These are phyloP conservation scores for Eulemur macaco DNA, from an alignment of 2,113 vertebrate species.

Conservation along the genomic window DNA sequence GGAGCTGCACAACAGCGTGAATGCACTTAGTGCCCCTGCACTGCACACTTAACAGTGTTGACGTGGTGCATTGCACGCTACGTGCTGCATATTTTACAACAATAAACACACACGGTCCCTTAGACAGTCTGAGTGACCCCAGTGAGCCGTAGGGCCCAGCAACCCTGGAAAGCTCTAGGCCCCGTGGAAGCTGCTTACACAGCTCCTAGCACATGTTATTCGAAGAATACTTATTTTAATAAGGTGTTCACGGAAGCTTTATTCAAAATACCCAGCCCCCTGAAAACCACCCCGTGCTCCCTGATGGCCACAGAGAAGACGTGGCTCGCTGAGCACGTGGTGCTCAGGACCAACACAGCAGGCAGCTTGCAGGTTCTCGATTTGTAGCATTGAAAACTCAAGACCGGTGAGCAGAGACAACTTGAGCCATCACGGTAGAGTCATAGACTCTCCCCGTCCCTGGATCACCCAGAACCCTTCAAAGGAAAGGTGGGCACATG, in stretches of 20 bases:
- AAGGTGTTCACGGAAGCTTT: not conserved
- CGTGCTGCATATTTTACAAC: too few species aligned
- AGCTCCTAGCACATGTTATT: not conserved
- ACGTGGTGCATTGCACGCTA: not conserved
- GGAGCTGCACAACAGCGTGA: not conserved
- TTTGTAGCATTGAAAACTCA: accelerated
- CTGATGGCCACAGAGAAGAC: not conserved
- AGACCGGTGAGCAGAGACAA: not conserved
- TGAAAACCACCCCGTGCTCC: not conserved
- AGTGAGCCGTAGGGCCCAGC: not conserved
- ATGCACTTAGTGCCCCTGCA: not conserved
- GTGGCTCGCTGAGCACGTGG: accelerated
- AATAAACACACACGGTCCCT: too few species aligned
- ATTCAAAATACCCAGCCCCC: not conserved
- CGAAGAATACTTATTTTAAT: too few species aligned
- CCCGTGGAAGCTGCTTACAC: not conserved
- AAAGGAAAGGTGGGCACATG: not conserved
- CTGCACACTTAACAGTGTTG: not conserved
- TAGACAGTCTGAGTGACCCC: not conserved
- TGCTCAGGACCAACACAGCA: not conserved
- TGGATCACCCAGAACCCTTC: not conserved
- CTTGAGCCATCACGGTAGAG: accelerated
- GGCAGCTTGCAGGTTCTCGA: not conserved
- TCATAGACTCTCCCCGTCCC: not conserved
- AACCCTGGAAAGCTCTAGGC: not conserved